Conservation (phyloP, 2,113 vertebrate species). For the Corythornis cristatus region DNA sequence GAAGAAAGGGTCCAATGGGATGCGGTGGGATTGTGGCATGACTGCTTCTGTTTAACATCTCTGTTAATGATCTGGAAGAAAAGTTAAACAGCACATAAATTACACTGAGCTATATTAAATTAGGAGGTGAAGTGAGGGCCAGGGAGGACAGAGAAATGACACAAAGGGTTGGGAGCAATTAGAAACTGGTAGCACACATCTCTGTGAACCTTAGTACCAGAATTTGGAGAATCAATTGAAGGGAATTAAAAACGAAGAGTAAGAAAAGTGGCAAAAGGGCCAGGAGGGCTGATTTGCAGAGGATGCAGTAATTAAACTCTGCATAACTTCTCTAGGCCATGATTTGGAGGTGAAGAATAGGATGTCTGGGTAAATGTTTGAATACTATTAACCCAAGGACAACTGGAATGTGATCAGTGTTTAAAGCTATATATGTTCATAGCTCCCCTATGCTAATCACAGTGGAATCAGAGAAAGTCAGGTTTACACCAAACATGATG, state of each 20-base stretch:
- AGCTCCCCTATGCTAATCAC: neutral
- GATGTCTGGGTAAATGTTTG: neutral
- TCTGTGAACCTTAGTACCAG: neutral
- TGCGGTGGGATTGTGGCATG: neutral
- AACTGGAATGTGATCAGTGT: neutral
- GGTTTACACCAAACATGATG: neutral
- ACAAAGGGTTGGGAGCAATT: conserved; percentile 17
- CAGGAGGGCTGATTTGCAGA: conserved; percentile 2
- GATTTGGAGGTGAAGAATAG: neutral
- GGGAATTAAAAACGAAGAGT: conserved; percentile 19
- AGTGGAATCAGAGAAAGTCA: neutral
- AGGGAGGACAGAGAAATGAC: conserved; percentile 44
- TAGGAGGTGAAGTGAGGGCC: conserved; percentile 15
- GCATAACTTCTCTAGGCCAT: neutral
- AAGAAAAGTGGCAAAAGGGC: conserved; percentile 17
- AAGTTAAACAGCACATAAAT: conserved; percentile 61
- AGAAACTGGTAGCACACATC: conserved; percentile 14
- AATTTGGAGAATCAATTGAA: neutral
- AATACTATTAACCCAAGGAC: neutral
- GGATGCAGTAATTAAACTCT: conserved; percentile 7
- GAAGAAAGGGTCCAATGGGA: neutral
- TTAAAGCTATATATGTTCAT: neutral
- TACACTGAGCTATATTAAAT: conserved; percentile 54
- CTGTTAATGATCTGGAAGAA: conserved; percentile 32
- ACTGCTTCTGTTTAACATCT: conserved; percentile 53